Evolutionary conservation across 2,888 invertebrate species (phyloP).

Genomic region (Sinelater perroti): DNA sequence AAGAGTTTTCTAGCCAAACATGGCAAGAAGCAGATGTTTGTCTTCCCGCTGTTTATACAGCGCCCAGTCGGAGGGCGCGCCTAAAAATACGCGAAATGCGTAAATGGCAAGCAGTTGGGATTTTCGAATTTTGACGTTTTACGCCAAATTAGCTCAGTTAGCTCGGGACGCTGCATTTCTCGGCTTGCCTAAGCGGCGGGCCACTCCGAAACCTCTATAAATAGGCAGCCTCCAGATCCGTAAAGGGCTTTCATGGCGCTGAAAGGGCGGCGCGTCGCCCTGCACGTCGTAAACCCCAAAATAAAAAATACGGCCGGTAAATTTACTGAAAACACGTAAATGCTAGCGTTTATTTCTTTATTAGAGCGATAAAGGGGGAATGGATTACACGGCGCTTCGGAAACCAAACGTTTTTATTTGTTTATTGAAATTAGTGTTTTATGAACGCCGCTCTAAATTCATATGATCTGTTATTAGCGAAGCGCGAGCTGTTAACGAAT

Average conservation of each 20-base stretch:
- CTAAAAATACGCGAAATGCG: too few species aligned
- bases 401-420: too few species aligned
- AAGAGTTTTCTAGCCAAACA: too few species aligned
- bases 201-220: slow-evolving; percentile 11
- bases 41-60: too few species aligned
- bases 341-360: not conserved
- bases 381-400: too few species aligned
- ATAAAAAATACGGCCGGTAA: not conserved
- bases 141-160: slow-evolving; percentile 7
- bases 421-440: too few species aligned
- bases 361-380: too few species aligned
- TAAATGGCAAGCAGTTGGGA: not conserved
- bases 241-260: slow-evolving; percentile 9
- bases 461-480: too few species aligned
- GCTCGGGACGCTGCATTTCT: not conserved
- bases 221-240: slow-evolving; percentile 8
- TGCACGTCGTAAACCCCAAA: slow-evolving; percentile 8
- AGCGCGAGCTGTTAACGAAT: too few species aligned
- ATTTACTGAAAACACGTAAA: slow-evolving; percentile 5
- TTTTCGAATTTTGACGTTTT: slow-evolving; percentile 15
- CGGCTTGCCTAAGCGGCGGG: not conserved
- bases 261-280: slow-evolving; percentile 2
- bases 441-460: too few species aligned
- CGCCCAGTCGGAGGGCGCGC: too few species aligned
- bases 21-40: too few species aligned